Base-by-base conservation (phyloP, 2,113 vertebrate genomes). In the Tursiops truncatus region DNA sequence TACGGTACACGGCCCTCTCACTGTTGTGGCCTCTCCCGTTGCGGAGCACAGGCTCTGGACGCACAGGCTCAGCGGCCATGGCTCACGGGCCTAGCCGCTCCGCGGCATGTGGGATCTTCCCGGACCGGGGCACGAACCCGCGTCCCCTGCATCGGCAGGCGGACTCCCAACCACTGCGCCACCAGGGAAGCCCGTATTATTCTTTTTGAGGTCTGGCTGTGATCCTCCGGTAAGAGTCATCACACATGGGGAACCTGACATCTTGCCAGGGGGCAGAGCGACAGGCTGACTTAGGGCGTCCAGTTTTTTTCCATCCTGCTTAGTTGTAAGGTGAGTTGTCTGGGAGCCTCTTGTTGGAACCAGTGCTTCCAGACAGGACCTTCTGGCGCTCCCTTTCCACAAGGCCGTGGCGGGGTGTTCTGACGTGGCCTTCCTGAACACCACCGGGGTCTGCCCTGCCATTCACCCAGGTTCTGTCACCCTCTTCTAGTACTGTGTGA, bases 201-300 rank as follows among this genome's bases (percentile, higher is more conserved):
- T 53, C 23, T 47, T 63, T n/a, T 8, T 14, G 62, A 50, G 1
- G 7, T 9, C 56, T 68, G 18, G 36, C 36, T 60, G 3, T 90
- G 70, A 38, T 84, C 23, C 5, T 9, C 23, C 23, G 28, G 47
- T 56, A 47, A n/a, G 12, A 63, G 87, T 97, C 96, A 82, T 83
- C 90, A 70, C 95, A 56, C 60, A 23, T 97, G 93, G 88, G 79
- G 87, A 86, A 77, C 96, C 98, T 96, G 97, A 94, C 91, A 82
- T 79, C 74, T 84, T 97, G 94, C 96, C 97, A 97, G 96, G 84
- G 93, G 96, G 79, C 12, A 4, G 92, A 86, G 97, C 93, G 80
- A n/a, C 47, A 91, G n/a, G 25, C 31, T 89, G 25, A 8, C 41
- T 58, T 15, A n/a, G 87, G 96, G 93, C 63, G 38, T 98, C 88